These are phyloP conservation scores for Coelogynopora nodosa DNA, from an alignment of 2,888 invertebrate genomes.

Conservation along the genomic window DNA sequence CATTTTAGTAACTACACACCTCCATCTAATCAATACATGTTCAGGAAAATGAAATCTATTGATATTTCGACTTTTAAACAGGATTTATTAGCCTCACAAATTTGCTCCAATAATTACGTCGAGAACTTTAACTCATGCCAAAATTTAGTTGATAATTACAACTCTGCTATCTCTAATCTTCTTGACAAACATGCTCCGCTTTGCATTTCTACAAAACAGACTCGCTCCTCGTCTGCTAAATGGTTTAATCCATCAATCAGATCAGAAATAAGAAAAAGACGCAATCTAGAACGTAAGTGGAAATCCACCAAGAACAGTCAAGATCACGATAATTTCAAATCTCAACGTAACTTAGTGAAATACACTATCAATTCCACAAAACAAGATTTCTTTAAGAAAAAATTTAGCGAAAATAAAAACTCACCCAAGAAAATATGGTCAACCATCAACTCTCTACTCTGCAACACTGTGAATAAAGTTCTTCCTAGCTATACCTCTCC, in stretches of 20 bases:
- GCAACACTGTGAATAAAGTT: conserved; percentile 31
- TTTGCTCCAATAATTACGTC: conserved; percentile 31
- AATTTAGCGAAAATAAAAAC: conserved; percentile 29
- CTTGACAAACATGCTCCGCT: not conserved
- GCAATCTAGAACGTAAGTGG: not conserved
- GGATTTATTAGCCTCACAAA: conserved; percentile 27
- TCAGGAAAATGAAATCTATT: conserved; percentile 31
- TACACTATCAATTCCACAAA: conserved; percentile 31
- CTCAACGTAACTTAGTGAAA: conserved; percentile 24
- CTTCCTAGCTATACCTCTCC: conserved; percentile 31
- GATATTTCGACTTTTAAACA: conserved; percentile 31
- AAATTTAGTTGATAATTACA: conserved; percentile 26
- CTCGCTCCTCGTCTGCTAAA: not conserved
- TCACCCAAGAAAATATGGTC: conserved; percentile 31
- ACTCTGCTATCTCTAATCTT: not conserved
- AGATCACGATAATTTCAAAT: conserved; percentile 31
- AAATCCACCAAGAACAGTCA: conserved; percentile 19
- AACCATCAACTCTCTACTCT: conserved; percentile 31
- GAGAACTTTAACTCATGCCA: conserved; percentile 31
- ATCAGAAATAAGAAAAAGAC: not conserved
- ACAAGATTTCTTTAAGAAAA: conserved; percentile 31
- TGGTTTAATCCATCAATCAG: not conserved
- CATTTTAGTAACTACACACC: conserved; percentile 19
- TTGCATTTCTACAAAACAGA: not conserved
- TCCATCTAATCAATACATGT: conserved; percentile 31